These are phyloP conservation scores for Parochlus steinenii DNA, from an alignment of 2,888 invertebrate species.

Conservation along the genomic window DNA sequence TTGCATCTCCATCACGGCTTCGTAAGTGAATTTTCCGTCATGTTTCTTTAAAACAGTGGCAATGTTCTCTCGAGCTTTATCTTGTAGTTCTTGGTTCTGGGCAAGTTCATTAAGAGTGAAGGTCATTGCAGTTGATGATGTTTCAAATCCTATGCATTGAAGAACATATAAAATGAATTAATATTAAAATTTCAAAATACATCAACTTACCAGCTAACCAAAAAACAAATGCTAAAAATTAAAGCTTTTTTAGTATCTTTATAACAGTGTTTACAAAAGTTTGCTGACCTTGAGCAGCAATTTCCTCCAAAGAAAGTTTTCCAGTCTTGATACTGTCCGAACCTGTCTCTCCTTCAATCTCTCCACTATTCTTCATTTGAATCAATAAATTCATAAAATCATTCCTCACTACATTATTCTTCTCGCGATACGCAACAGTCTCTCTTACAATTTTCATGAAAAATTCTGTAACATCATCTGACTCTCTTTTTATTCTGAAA, in stretches of 20 bases:
- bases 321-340: constrained; percentile 4
- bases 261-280: too few species aligned
- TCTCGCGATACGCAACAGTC: constrained; percentile 26
- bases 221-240: constrained; percentile 38
- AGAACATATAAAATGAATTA: too few species aligned
- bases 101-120: constrained; percentile 30
- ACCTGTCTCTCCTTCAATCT: too few species aligned
- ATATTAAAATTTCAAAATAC: too few species aligned
- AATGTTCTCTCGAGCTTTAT: constrained; percentile 26
- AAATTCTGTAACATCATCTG: constrained; percentile 21
- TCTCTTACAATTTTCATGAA: constrained; percentile 25
- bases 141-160: too few species aligned
- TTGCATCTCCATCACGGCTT: constrained; percentile 26
- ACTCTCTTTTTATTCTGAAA: constrained; percentile 5
- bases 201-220: constrained; percentile 41
- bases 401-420: constrained; percentile 25
- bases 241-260: too few species aligned
- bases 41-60: constrained; percentile 20
- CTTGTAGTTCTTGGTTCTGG: constrained; percentile 26
- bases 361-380: constrained; percentile 25
- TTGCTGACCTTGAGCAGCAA: constrained; percentile 30
- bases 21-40: constrained; percentile 24
- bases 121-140: constrained; percentile 38
- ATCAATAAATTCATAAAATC: constrained; percentile 35
- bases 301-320: constrained; percentile 19